Evolutionary conservation across 2,888 invertebrate genomes (phyloP).

Genomic region (Eledona agricola): DNA sequence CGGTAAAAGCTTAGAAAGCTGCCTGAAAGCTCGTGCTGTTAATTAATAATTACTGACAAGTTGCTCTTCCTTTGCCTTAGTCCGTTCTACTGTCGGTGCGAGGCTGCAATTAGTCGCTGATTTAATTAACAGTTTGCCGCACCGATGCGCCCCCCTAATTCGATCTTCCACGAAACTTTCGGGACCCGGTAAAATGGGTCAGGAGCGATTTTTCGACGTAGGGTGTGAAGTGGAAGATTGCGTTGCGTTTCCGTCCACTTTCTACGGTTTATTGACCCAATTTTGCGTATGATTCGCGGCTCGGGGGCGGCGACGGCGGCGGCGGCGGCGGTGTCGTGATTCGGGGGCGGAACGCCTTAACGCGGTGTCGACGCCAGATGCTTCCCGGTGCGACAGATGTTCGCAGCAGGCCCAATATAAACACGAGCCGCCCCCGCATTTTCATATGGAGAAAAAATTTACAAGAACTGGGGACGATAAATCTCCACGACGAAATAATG

Average conservation of each 20-base stretch:
- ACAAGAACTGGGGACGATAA: too few relatives aligned
- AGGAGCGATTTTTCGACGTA: conserved; percentile 5
- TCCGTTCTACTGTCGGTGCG: conserved; percentile 54
- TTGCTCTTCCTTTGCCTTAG: conserved; percentile 64
- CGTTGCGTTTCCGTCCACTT: conserved; percentile 27
- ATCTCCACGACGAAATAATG: too few relatives aligned
- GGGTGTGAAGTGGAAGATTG: too few relatives aligned
- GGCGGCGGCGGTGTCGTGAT: conserved; percentile 50
- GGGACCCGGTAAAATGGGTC: conserved; percentile 19
- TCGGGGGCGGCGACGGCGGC: conserved; percentile 51
- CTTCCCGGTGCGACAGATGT: conserved; percentile 50
- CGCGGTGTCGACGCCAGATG: conserved; percentile 55
- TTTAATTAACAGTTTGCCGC: conserved; percentile 60
- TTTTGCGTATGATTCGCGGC: conserved; percentile 38
- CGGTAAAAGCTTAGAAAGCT: conserved; percentile 66
- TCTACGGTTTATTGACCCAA: conserved; percentile 33
- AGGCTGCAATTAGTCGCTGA: conserved; percentile 56
- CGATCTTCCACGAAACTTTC: conserved; percentile 30
- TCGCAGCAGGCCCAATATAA: conserved; percentile 39
- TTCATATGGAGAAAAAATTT: conserved; percentile 20
- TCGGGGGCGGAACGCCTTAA: conserved; percentile 53
- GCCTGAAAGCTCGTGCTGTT: conserved; percentile 65
- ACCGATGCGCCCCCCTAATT: conserved; percentile 48
- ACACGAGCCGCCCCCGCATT: conserved; percentile 45
- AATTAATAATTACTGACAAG: conserved; percentile 67